Conservation (phyloP, 2,888 invertebrate genomes). For the Orchestes rusci region DNA sequence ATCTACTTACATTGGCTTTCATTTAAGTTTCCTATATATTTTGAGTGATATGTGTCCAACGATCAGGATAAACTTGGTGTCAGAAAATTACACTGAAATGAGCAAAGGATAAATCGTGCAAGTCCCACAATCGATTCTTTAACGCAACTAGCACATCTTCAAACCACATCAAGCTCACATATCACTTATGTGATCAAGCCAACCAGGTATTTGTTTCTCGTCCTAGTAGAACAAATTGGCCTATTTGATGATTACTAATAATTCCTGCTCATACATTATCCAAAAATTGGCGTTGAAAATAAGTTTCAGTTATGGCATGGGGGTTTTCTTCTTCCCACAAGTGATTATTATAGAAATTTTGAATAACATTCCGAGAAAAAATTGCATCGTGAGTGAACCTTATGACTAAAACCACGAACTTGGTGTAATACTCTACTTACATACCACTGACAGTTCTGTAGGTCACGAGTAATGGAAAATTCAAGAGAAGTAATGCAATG, state of each 20-base stretch:
- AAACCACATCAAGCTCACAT: background rate
- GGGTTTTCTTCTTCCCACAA: background rate
- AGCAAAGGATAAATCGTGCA: background rate
- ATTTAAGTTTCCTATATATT: too few relatives aligned
- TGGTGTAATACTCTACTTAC: background rate
- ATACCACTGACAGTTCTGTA: background rate
- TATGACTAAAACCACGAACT: background rate
- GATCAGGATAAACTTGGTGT: background rate
- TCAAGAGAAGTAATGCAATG: background rate
- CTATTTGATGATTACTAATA: background rate
- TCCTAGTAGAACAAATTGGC: background rate
- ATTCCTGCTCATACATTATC: background rate
- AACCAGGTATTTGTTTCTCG: too few relatives aligned
- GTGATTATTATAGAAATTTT: too few relatives aligned
- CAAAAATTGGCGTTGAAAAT: background rate
- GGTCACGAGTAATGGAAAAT: background rate
- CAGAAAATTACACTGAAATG: background rate
- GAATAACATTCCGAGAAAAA: background rate
- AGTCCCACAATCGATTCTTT: background rate
- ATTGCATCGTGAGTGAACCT: background rate
- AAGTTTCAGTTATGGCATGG: background rate
- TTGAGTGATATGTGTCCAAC: too few relatives aligned
- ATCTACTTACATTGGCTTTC: too few relatives aligned
- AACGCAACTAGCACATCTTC: background rate
- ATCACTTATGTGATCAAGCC: too few relatives aligned